Evolutionary conservation across 1,140 invertebrate genomes (phyloP).

Genomic region (Laodelphax striatellus): DNA sequence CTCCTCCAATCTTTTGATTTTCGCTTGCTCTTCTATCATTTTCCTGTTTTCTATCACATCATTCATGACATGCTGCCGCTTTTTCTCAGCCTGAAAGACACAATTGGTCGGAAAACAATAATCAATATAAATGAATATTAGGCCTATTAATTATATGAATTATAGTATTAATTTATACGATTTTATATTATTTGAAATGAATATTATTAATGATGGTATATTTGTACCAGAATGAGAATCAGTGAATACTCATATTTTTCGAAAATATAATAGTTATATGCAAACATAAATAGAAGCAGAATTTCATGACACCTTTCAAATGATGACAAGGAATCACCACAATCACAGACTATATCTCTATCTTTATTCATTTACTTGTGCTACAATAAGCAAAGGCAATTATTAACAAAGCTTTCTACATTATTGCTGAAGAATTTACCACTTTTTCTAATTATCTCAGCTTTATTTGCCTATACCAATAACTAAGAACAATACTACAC

Average conservation of each 20-base stretch:
- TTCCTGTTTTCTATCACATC: constrained; percentile 12
- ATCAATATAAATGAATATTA: too few relatives aligned
- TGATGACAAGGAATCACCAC: neutral
- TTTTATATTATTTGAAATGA: too few relatives aligned
- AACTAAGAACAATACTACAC: too few relatives aligned
- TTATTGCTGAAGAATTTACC: neutral
- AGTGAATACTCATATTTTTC: too few relatives aligned
- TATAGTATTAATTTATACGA: too few relatives aligned
- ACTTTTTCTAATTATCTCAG: too few relatives aligned
- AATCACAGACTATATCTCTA: neutral
- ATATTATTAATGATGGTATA: too few relatives aligned
- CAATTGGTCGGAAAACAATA: neutral
- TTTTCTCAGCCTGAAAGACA: constrained; percentile 13
- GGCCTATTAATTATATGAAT: too few relatives aligned
- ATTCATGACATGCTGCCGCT: constrained; percentile 7
- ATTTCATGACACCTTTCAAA: neutral
- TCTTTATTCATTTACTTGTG: too few relatives aligned
- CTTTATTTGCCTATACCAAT: too few relatives aligned
- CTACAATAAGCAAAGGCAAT: neutral
- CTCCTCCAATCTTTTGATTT: constrained; percentile 6
- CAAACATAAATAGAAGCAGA: neutral
- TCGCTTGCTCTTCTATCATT: constrained; percentile 8
- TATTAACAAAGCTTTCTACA: neutral
- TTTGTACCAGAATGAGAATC: too few relatives aligned
- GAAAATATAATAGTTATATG: neutral